Percentiles rank a stretch among this genome's conserved stretches.
These are phyloP conservation scores for Phymastichus coffea DNA, from an alignment of 1,140 invertebrate genomes.

Conservation along the genomic window DNA sequence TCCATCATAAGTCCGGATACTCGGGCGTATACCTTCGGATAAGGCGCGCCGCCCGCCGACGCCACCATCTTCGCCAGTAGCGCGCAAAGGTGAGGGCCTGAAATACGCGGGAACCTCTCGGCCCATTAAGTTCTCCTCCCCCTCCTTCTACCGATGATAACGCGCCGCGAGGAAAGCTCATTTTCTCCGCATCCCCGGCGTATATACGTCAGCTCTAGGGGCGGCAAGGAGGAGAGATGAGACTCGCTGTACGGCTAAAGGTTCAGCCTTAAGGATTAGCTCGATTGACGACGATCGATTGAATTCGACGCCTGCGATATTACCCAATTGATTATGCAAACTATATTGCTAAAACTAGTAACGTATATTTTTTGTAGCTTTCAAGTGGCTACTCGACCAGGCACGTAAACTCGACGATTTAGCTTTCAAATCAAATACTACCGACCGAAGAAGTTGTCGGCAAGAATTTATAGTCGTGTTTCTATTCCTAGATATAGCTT, in stretches of 20 bases:
- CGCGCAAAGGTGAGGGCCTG: conserved; percentile 33
- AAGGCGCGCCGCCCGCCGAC: conserved; percentile 40
- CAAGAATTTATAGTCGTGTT: too few species aligned
- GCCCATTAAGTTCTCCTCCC: conserved; percentile 24
- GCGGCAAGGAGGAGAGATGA: neutral
- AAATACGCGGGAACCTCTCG: conserved; percentile 28
- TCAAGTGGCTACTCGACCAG: neutral
- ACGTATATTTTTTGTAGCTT: neutral
- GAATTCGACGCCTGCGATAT: conserved; percentile 17
- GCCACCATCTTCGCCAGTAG: too few species aligned
- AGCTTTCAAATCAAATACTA: too few species aligned
- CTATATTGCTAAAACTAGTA: too few species aligned
- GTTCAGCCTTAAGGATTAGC: conserved; percentile 18
- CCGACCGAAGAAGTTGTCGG: too few species aligned
- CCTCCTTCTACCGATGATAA: conserved; percentile 35
- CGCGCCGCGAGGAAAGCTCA: conserved; percentile 36
- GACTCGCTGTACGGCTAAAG: neutral
- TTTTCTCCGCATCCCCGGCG: conserved; percentile 15
- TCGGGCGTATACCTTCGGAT: conserved; percentile 51
- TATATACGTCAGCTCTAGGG: neutral
- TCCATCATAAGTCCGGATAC: conserved; percentile 59
- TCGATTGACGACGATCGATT: conserved; percentile 27
- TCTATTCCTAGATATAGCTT: too few species aligned
- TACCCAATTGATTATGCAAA: neutral
- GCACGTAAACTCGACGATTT: too few species aligned